Evolutionary conservation across 2,888 invertebrate genomes (phyloP).

Genomic region (Tupiocoris notatus): DNA sequence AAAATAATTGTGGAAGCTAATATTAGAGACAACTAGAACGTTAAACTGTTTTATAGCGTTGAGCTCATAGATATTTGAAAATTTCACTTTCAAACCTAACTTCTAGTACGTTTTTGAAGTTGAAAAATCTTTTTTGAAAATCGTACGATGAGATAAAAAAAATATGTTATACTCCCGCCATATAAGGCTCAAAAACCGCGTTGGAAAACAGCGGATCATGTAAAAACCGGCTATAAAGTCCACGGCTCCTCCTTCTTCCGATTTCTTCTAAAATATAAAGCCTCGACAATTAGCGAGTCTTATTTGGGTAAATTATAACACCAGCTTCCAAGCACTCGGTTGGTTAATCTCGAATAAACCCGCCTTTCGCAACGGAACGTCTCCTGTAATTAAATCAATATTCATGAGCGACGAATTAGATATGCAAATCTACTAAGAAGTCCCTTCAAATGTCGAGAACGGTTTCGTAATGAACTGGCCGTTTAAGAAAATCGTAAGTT

Average conservation of each 20-base stretch:
- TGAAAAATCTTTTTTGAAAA: too few species aligned
- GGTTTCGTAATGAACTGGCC: background rate
- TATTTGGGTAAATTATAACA: slow-evolving; percentile 30
- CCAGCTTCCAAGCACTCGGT: background rate
- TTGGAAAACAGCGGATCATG: too few species aligned
- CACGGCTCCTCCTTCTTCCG: background rate
- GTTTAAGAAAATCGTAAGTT: background rate
- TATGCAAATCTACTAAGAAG: slow-evolving; percentile 28
- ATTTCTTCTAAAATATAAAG: background rate
- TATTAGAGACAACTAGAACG: too few species aligned
- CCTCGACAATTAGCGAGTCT: slow-evolving; percentile 36
- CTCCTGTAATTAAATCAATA: slow-evolving; percentile 41
- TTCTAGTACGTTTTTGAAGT: too few species aligned
- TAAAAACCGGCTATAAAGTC: too few species aligned
- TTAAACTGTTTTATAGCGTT: too few species aligned
- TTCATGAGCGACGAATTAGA: slow-evolving; percentile 39
- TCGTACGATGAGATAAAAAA: too few species aligned
- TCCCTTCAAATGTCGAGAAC: background rate
- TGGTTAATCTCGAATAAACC: slow-evolving; percentile 26
- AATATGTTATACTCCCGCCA: too few species aligned
- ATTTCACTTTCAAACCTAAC: too few species aligned
- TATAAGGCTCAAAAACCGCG: too few species aligned
- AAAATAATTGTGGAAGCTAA: too few species aligned
- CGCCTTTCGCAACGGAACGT: slow-evolving; percentile 1
- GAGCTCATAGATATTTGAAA: too few species aligned